Evolutionary conservation across 2,113 vertebrate genomes (phyloP).

Genomic region (Noturus placidus): DNA sequence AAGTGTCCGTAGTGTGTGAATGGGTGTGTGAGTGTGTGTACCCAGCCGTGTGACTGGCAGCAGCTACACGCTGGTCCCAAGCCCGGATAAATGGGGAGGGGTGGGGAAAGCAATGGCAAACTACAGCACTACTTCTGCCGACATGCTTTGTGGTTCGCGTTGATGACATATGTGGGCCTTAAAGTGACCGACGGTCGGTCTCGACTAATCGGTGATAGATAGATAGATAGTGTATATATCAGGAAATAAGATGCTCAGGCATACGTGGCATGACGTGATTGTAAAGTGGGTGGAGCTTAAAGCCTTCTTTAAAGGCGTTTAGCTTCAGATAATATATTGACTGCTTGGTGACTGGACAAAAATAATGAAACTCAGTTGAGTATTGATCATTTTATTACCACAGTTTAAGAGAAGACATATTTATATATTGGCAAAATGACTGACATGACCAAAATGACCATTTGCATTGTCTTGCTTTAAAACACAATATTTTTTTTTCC

Average conservation of each 20-base stretch:
- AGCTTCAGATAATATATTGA: neutral
- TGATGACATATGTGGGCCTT: too few relatives aligned
- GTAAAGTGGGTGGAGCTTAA: neutral
- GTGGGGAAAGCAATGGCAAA: too few relatives aligned
- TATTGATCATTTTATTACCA: neutral
- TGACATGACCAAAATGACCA: neutral
- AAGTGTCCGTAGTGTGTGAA: too few relatives aligned
- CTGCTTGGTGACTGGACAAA: neutral
- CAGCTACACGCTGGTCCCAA: too few relatives aligned
- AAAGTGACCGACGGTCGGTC: too few relatives aligned
- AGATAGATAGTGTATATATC: neutral
- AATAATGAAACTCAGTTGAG: neutral
- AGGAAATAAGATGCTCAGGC: neutral
- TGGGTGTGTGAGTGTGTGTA: too few relatives aligned
- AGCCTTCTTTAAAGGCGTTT: neutral
- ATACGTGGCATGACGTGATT: neutral
- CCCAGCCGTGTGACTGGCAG: too few relatives aligned
- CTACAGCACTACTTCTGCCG: too few relatives aligned
- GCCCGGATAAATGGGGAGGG: too few relatives aligned
- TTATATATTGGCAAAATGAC: neutral
- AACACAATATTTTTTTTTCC: neutral
- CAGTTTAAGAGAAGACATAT: neutral
- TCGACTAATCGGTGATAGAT: too few relatives aligned
- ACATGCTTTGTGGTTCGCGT: too few relatives aligned
- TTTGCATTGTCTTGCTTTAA: neutral